A percentile compares a stretch with the other conserved stretches of the same genome.
These are phyloP conservation scores for Agrypnia vestita DNA, from an alignment of 1,140 invertebrate species.

Conservation along the genomic window DNA sequence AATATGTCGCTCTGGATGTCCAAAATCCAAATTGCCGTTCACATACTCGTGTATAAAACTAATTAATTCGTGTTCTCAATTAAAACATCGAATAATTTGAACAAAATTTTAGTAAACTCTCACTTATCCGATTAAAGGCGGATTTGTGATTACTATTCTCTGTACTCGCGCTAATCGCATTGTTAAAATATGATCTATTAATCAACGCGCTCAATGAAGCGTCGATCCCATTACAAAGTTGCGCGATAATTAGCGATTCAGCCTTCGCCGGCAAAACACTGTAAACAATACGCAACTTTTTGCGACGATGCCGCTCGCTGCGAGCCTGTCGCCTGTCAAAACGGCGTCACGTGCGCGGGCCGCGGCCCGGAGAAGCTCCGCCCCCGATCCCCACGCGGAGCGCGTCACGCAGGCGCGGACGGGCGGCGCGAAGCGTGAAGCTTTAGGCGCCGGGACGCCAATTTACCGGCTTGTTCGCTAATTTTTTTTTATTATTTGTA, in stretches of 20 bases:
- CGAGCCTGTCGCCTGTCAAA: constrained; percentile 58
- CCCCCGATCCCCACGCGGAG: background rate
- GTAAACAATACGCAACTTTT: constrained; percentile 52
- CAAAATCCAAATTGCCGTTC: no score
- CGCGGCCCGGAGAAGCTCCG: constrained; percentile 14
- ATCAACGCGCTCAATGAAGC: constrained; percentile 14
- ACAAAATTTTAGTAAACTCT: no score
- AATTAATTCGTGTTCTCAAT: no score
- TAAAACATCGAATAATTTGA: no score
- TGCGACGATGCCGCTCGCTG: constrained; percentile 42
- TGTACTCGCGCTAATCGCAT: background rate
- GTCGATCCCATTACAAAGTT: constrained; percentile 8
- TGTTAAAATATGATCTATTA: background rate
- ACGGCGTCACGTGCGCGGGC: constrained; percentile 52
- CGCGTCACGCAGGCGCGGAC: background rate
- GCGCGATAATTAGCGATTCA: constrained; percentile 34
- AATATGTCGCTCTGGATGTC: no score
- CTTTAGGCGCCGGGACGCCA: constrained; percentile 9
- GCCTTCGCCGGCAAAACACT: constrained; percentile 41
- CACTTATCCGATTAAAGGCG: no score
- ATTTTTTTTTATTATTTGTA: constrained; percentile 52
- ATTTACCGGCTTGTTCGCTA: background rate
- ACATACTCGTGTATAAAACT: no score
- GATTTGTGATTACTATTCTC: no score
- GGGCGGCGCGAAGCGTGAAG: background rate